Evolutionary conservation across 2,113 vertebrate species (phyloP).

Genomic region (Aldabrachelys gigantea): DNA sequence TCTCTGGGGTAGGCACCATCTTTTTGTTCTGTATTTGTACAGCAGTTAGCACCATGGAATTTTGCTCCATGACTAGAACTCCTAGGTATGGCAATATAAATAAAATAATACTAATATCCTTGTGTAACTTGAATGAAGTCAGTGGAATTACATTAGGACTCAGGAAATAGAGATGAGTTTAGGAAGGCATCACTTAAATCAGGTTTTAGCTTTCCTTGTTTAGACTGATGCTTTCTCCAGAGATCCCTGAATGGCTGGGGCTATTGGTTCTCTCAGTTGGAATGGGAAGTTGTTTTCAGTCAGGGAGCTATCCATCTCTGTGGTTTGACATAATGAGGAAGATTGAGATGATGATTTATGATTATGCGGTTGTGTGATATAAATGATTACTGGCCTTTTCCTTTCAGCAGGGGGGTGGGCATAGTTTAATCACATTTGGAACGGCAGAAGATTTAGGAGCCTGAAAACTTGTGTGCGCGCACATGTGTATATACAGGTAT

Average conservation of each 20-base stretch:
- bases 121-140: neutral
- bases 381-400: slow-evolving; percentile 20
- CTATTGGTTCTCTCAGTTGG: neutral
- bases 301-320: neutral
- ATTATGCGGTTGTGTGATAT: neutral
- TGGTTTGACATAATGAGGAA: accelerated
- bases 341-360: slow-evolving; percentile 29
- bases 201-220: neutral
- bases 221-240: neutral
- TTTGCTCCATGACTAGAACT: accelerated
- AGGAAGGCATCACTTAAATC: neutral
- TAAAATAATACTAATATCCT: neutral
- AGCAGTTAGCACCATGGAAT: accelerated
- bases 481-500: neutral
- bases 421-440: slow-evolving; percentile 33
- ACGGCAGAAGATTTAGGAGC: slow-evolving; percentile 38
- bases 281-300: accelerated
- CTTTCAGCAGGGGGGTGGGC: slow-evolving; percentile 46
- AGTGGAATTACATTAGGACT: accelerated
- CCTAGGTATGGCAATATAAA: accelerated
- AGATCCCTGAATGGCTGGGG: neutral
- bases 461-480: slow-evolving; percentile 30
- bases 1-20: neutral
- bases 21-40: neutral
- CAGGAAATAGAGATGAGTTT: neutral